Evolutionary conservation across 2,888 invertebrate genomes (phyloP).

Genomic region (Pandemis heparana): DNA sequence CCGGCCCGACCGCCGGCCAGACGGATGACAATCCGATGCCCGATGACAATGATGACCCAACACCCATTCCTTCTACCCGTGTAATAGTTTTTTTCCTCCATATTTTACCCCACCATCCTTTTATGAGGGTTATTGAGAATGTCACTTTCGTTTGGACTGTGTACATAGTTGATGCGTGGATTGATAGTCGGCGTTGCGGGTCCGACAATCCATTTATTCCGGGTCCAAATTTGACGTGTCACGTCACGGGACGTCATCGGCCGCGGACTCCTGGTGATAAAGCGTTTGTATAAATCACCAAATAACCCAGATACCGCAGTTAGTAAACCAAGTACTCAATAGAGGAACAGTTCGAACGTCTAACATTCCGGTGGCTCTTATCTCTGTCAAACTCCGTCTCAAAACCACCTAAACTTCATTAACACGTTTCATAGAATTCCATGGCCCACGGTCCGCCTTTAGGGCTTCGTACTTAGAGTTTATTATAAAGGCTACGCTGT

Average conservation of each 20-base stretch:
- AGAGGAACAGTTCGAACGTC: too few relatives aligned
- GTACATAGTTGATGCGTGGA: constrained; percentile 41
- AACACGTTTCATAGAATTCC: background rate
- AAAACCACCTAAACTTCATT: background rate
- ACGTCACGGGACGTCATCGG: constrained; percentile 5
- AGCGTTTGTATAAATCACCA: constrained; percentile 24
- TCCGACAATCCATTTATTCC: constrained; percentile 33
- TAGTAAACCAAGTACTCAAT: background rate
- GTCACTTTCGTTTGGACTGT: constrained; percentile 34
- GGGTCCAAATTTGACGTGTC: constrained; percentile 24
- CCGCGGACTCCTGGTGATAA: constrained; percentile 10
- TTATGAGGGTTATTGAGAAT: constrained; percentile 28
- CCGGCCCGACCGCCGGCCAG: constrained; percentile 17
- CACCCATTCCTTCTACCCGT: constrained; percentile 42
- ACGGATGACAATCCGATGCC: constrained; percentile 41
- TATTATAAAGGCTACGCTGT: too few relatives aligned
- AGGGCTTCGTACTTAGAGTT: background rate
- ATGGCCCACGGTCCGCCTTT: background rate
- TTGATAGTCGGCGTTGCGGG: constrained; percentile 35
- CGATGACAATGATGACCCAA: constrained; percentile 43
- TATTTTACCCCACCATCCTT: constrained; percentile 35
- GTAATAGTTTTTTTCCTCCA: constrained; percentile 41
- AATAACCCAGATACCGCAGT: background rate
- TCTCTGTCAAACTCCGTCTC: background rate
- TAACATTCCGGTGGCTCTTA: background rate